Evolutionary conservation across 1,140 invertebrate genomes (phyloP).

Genomic region (Halictus rubicundus): DNA sequence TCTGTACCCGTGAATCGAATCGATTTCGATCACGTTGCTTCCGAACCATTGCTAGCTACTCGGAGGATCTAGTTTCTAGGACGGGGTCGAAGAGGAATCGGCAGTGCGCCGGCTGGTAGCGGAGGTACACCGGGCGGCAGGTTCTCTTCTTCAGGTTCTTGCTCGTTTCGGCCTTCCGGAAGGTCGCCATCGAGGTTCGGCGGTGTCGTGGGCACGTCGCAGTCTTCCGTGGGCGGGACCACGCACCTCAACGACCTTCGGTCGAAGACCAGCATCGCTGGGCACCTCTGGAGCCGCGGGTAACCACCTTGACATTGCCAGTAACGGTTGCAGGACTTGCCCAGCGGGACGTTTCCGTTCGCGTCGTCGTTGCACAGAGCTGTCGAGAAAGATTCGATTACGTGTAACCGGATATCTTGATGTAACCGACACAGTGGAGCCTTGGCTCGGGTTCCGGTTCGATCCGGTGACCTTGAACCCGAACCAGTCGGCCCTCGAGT

Average conservation of each 20-base stretch:
- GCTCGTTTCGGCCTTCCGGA: slow-evolving; percentile 74
- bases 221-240: slow-evolving; percentile 93
- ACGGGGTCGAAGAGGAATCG: slow-evolving; percentile 69
- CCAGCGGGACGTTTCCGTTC: slow-evolving; percentile 88
- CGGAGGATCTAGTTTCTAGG: slow-evolving; percentile 70
- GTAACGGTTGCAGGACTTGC: slow-evolving; percentile 95
- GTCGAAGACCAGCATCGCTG: slow-evolving; percentile 95
- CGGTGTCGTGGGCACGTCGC: slow-evolving; percentile 90
- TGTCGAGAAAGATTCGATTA: slow-evolving; percentile 73
- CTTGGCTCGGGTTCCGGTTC: neutral
- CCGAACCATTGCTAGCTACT: neutral
- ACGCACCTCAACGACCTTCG: slow-evolving; percentile 90
- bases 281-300: slow-evolving; percentile 92
- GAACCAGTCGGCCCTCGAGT: too few relatives aligned
- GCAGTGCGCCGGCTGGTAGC: slow-evolving; percentile 74
- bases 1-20: neutral
- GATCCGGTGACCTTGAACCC: too few relatives aligned
- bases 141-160: slow-evolving; percentile 78
- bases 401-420: neutral
- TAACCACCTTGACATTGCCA: slow-evolving; percentile 97
- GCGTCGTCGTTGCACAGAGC: slow-evolving; percentile 94
- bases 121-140: slow-evolving; percentile 76
- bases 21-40: neutral
- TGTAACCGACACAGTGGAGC: neutral
- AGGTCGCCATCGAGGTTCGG: slow-evolving; percentile 76